Base-by-base conservation (phyloP, 2,797 vertebrate species). In the Parauchenoglanis punctatus region DNA sequence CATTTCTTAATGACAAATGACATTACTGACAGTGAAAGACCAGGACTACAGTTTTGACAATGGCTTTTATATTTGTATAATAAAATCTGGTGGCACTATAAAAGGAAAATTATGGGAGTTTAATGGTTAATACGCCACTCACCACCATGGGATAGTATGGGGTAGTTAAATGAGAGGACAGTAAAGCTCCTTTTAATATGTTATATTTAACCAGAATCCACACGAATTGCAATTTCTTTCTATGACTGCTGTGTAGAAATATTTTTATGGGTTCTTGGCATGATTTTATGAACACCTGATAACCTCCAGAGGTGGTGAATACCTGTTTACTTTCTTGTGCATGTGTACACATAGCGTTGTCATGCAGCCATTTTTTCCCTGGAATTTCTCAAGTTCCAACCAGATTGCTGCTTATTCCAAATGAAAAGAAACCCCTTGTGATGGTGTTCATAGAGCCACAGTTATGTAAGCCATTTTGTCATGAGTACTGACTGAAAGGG, bases 341-440 rank as follows among this genome's bases (percentile, higher is more conserved):
- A 15, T 28, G 76, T 80, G 25, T 63, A 44, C 23, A 63, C 78
- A 81, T 63, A 46, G 63, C 8, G 13, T 35, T n/a, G n/a, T n/a
- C 78, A 40, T 15, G 23, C 77, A 46, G 8, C 25, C 44, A 81
- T 28, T 3, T 17, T 46, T 46, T 65, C 58, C 13, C 23, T 46
- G 80, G 80, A 63, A 63, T 63, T 63, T 46, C 35, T 81, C 15
- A 65, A 65, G 80, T 82, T 82, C 7, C 12, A 63, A 63, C 58
- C 25, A 5, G 40, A n/a, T n/a, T n/a, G 40, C 12, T 3, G 2
- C n/a, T 76, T 54, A 12, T 76, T 76, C 25, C 49, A 76, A n/a
- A 31, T 54, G 13, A 54, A 1, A n/a, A 4, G 72, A 25, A n/a
- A 12, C 4, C 7, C 17, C 15, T 35, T 20, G 49, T 28, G 52